Conservation (phyloP, 2,113 vertebrate genomes). For the Zeus faber region DNA sequence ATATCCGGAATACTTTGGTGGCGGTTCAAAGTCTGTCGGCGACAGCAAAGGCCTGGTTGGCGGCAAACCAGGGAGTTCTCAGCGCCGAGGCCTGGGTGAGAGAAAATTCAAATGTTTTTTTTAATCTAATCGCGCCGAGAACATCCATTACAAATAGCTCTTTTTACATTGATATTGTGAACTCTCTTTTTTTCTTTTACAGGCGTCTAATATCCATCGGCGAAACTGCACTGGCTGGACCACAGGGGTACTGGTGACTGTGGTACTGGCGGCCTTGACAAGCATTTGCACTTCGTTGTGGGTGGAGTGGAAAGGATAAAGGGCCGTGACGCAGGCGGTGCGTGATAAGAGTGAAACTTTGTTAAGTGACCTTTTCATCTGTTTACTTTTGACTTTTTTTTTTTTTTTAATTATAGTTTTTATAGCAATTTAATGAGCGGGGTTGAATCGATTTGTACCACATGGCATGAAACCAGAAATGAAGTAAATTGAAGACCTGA, state of each 20-base stretch:
- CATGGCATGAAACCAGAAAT: no score
- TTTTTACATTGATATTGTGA: neutral
- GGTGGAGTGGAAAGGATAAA: constrained; percentile 30
- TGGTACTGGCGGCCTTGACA: constrained; percentile 54
- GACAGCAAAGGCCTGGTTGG: no score
- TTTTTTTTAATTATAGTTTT: neutral
- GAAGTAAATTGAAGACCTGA: no score
- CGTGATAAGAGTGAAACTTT: constrained; percentile 24
- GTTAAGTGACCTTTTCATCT: constrained; percentile 37
- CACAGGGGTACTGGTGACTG: constrained; percentile 48
- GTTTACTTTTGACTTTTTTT: neutral
- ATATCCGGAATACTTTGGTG: neutral
- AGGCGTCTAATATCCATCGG: no score
- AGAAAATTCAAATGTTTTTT: no score
- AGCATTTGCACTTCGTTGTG: constrained; percentile 50
- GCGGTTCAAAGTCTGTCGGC: no score
- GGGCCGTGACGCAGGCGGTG: constrained; percentile 49
- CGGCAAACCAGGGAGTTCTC: no score
- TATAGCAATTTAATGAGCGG: constrained; percentile 40
- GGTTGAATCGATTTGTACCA: constrained; percentile 44
- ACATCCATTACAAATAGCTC: neutral
- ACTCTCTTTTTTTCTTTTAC: neutral
- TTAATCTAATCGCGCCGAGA: no score
- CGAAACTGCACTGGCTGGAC: constrained; percentile 47
- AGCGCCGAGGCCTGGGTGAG: no score